Base-by-base conservation (phyloP, 2,888 invertebrate genomes). In the Rhingia rostrata region DNA sequence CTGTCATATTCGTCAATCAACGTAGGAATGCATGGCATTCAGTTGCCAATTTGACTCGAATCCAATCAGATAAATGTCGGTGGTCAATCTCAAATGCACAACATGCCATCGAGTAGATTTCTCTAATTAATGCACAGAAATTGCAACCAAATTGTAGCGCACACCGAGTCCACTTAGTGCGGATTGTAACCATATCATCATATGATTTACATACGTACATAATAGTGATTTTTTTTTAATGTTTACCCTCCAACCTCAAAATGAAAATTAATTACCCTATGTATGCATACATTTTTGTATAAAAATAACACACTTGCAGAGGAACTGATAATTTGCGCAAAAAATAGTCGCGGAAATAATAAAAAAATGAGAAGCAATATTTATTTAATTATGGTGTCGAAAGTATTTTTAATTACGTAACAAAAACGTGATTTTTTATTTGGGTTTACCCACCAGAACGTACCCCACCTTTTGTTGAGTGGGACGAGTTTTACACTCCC, bases 401-500 rank as follows among this genome's bases (percentile, higher is more conserved):
- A 12, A 10, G 37, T 37, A 64, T 49, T 47, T 63, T n/a, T 7
- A 39, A 39, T 64, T 64, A 49, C 49, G 49, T 51, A 64, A 64
- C 49, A 14, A 12, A 35, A 61, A 47, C 14, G 61, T 61, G 45
- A 35, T 61, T 33, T 47, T 14, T 41, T 12, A 32, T 39, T 10
- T 10, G 10, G 10, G 1, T 22, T 22, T 2, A 22, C 2, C 22
- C 1, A 22, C 22, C 2, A 22, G 1, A 22, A 22, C 22, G 2
- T 22, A 22, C 22, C 22, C 22, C 22, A 22, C 22, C 22, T 22
- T 22, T 22, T 1, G 22, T 22, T 22, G 22, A 22, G 22, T 22
- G 22, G 22, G 2, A 22, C 22, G 22, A 22, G 22, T 22, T 22
- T 2, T 22, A 22, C 22, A 22, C 22, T 22, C 22, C 22, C 22